A percentile compares a stretch with the other conserved stretches of the same genome.
These are phyloP conservation scores for Battus philenor DNA, from an alignment of 1,140 invertebrate species.

Conservation along the genomic window DNA sequence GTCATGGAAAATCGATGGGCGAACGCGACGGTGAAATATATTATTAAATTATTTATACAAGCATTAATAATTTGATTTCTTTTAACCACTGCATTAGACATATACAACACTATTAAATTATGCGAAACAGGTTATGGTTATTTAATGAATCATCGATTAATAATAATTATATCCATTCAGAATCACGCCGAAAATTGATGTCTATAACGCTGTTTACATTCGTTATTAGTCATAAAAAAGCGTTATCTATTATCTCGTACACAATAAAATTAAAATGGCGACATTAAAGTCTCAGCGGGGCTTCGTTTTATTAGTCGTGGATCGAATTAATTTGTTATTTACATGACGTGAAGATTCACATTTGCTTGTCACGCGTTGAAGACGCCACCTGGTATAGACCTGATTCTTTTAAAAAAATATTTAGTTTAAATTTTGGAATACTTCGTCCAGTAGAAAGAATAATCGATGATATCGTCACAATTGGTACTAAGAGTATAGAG, in stretches of 20 bases:
- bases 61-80: constrained; percentile 33
- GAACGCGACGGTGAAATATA: constrained; percentile 37
- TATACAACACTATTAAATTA: constrained; percentile 5
- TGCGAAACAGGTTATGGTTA: constrained; percentile 30
- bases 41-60: constrained; percentile 53
- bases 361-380: constrained; percentile 41
- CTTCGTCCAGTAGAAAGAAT: too few relatives aligned
- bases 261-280: constrained; percentile 40
- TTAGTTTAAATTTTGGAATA: too few relatives aligned
- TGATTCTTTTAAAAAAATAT: too few relatives aligned
- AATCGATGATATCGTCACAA: too few relatives aligned
- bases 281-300: constrained; percentile 57
- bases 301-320: constrained; percentile 28
- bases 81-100: constrained; percentile 18
- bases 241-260: constrained; percentile 36
- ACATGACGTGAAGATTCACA: constrained; percentile 37
- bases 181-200: constrained; percentile 45
- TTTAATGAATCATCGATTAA: constrained; percentile 37
- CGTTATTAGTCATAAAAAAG: constrained; percentile 38
- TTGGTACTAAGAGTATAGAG: too few relatives aligned
- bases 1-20: constrained; percentile 35
- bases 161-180: constrained; percentile 24
- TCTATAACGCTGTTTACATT: constrained; percentile 41
- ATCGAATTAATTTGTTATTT: too few relatives aligned
- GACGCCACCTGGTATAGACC: constrained; percentile 36